Conservation (phyloP, 2,888 invertebrate species). For the Syrista parreyssii region DNA sequence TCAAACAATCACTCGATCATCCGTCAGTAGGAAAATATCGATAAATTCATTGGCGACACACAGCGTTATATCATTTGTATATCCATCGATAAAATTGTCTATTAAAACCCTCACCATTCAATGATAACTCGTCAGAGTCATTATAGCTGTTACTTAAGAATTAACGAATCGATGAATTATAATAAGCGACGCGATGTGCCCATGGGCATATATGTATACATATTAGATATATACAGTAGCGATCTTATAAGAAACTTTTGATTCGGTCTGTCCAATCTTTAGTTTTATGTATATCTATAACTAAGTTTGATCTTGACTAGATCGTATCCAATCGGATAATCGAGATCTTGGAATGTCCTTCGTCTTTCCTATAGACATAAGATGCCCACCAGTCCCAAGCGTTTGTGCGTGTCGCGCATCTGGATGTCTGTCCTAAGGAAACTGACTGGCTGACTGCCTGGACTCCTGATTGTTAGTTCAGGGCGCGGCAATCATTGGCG, state of each 20-base stretch:
- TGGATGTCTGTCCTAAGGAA: background rate
- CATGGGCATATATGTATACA: background rate
- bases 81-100: background rate
- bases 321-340: background rate
- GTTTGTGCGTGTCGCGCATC: conserved; percentile 7
- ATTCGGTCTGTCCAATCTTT: background rate
- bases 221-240: background rate
- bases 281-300: background rate
- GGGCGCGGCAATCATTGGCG: background rate
- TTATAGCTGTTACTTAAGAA: background rate
- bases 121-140: background rate
- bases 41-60: background rate
- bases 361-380: background rate
- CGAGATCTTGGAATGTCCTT: background rate
- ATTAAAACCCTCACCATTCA: background rate
- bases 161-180: background rate
- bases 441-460: conserved; percentile 12
- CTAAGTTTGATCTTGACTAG: background rate
- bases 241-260: background rate
- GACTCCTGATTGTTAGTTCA: background rate
- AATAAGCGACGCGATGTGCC: background rate
- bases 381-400: background rate
- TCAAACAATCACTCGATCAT: background rate
- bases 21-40: background rate
- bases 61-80: background rate